phyloP scores from a whole-genome alignment of 1,140 invertebrate genomes.

The Chrysopa pallens region DNA sequence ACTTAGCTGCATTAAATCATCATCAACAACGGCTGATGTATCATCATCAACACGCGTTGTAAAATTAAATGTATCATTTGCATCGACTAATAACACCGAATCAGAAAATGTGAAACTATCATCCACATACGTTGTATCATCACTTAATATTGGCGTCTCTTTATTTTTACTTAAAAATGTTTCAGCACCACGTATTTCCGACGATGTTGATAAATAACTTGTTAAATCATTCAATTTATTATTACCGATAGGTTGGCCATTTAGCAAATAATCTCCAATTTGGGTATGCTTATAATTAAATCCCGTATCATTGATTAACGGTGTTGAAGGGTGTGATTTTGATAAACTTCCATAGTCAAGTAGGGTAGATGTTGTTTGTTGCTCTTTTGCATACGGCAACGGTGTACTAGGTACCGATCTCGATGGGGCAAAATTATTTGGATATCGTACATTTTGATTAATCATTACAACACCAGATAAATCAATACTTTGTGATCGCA shows the following conservation, averaged over 20 bases:
- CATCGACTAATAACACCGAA: background rate
- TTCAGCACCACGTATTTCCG: background rate
- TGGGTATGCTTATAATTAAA: conserved; percentile 33
- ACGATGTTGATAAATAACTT: background rate
- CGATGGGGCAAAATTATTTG: conserved; percentile 18
- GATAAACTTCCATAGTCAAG: conserved; percentile 22
- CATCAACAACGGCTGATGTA: no score
- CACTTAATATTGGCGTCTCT: background rate
- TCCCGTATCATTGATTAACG: conserved; percentile 27
- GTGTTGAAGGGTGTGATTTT: conserved; percentile 44
- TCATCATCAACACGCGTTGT: no score
- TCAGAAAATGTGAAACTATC: background rate
- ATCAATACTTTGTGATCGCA: conserved; percentile 16
- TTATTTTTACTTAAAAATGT: background rate
- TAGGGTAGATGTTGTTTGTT: background rate
- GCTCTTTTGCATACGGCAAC: conserved; percentile 26
- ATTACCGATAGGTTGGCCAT: conserved; percentile 16
- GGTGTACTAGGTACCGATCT: conserved; percentile 44
- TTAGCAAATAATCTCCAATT: conserved; percentile 17
- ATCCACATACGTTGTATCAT: background rate
- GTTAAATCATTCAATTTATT: background rate
- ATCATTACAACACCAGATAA: conserved; percentile 9
- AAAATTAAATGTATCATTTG: background rate
- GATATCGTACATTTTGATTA: conserved; percentile 8
- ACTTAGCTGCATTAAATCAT: no score